phyloP scores from a whole-genome alignment of 2,113 vertebrate species.

The Micromys minutus region DNA sequence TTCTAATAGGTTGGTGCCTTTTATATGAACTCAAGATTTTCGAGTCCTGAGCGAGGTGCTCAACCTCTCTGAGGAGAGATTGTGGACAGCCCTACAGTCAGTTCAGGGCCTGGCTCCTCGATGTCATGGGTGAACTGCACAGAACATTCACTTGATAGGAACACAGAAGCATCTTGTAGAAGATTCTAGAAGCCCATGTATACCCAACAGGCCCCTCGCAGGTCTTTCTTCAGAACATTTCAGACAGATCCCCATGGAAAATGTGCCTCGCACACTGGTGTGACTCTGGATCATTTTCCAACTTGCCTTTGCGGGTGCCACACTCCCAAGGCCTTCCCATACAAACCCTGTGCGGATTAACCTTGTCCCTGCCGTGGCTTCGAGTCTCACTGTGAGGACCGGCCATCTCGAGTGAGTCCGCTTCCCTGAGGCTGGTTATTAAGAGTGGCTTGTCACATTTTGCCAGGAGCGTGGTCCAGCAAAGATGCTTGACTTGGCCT shows the following conservation, averaged over 20 bases:
- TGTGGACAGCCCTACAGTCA: not conserved
- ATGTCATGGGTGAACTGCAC: not conserved
- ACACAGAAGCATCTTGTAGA: not conserved
- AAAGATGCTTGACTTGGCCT: not conserved
- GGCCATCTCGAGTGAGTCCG: accelerated
- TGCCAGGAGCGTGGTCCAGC: accelerated
- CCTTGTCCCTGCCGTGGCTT: not conserved
- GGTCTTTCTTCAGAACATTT: not conserved
- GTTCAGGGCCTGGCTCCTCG: not conserved
- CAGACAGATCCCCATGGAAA: not conserved
- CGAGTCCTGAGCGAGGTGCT: not conserved
- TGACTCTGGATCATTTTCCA: not conserved
- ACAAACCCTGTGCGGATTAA: not conserved
- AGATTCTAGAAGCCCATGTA: not conserved
- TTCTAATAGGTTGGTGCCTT: not conserved
- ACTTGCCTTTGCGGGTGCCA: not conserved
- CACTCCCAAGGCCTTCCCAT: not conserved
- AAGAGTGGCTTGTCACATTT: accelerated
- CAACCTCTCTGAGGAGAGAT: not conserved
- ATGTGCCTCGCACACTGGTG: not conserved
- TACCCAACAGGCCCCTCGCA: not conserved
- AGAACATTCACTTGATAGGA: not conserved
- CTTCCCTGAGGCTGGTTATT: not conserved
- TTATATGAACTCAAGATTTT: not conserved
- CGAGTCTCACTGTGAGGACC: not conserved